Conservation (phyloP, 2,797 vertebrate species). For the Halcyon badia region DNA sequence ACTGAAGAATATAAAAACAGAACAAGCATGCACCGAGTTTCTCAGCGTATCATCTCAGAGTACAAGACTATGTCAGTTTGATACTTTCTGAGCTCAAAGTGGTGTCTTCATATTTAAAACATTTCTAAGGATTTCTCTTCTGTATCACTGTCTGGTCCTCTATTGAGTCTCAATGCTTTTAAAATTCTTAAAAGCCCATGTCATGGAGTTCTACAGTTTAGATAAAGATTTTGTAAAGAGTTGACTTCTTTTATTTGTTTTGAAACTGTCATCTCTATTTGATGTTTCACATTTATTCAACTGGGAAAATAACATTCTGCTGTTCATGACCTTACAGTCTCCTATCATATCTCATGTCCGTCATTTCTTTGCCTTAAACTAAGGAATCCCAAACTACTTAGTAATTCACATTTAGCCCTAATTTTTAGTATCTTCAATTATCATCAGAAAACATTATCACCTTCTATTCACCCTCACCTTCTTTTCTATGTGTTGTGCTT, state of each 20-base stretch:
- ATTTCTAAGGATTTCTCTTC: background rate
- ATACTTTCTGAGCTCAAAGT: background rate
- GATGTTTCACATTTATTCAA: background rate
- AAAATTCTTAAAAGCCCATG: background rate
- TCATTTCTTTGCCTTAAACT: background rate
- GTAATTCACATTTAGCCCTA: background rate
- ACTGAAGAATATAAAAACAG: background rate
- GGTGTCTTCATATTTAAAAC: background rate
- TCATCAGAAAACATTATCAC: background rate
- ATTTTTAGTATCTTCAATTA: background rate
- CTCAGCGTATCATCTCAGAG: background rate
- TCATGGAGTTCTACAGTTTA: background rate
- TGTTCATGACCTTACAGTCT: background rate
- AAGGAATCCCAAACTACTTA: background rate
- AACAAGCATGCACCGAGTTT: background rate
- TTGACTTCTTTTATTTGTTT: background rate
- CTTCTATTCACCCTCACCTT: background rate
- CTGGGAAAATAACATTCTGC: background rate
- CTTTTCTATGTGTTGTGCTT: background rate
- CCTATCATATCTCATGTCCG: background rate
- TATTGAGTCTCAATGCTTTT: background rate
- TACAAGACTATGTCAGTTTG: background rate
- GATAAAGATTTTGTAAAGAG: background rate
- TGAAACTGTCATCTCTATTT: background rate
- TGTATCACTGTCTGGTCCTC: accelerated